phyloP scores from a whole-genome alignment of 1,140 invertebrate genomes.

The Drosophila ercepeae region DNA sequence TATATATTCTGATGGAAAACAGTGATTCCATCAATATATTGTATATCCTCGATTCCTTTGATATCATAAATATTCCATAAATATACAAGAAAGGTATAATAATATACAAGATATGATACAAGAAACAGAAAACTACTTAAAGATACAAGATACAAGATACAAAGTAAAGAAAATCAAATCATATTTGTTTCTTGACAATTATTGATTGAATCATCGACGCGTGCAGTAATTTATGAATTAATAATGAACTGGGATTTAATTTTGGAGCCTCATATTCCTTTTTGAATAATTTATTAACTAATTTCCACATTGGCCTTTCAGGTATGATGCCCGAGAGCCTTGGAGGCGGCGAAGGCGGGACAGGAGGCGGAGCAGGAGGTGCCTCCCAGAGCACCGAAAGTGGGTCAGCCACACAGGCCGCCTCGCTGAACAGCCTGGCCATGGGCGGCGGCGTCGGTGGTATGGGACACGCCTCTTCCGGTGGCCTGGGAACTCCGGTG shows the following conservation, averaged over 20 bases:
- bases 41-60: too few species aligned
- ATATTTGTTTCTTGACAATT: too few species aligned
- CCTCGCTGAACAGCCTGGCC: conserved; percentile 56
- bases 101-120: too few species aligned
- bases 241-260: background rate
- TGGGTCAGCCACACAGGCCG: conserved; percentile 44
- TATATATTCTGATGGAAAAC: too few species aligned
- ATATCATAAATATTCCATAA: too few species aligned
- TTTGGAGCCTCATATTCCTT: background rate
- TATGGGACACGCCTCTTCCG: background rate
- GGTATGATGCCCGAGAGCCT: conserved; percentile 12
- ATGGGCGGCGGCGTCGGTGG: conserved; percentile 28
- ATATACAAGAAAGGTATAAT: too few species aligned
- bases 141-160: too few species aligned
- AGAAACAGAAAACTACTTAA: too few species aligned
- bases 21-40: too few species aligned
- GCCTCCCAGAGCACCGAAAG: conserved; percentile 20
- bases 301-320: background rate
- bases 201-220: background rate
- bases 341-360: conserved; percentile 5
- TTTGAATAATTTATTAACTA: background rate
- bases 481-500: conserved; percentile 46
- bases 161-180: too few species aligned
- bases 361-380: conserved; percentile 6
- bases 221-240: background rate